Evolutionary conservation across 2,113 vertebrate genomes (phyloP), one percentile per base, ranked within the genome.

Genomic region (Gopherus flavomarginatus): DNA sequence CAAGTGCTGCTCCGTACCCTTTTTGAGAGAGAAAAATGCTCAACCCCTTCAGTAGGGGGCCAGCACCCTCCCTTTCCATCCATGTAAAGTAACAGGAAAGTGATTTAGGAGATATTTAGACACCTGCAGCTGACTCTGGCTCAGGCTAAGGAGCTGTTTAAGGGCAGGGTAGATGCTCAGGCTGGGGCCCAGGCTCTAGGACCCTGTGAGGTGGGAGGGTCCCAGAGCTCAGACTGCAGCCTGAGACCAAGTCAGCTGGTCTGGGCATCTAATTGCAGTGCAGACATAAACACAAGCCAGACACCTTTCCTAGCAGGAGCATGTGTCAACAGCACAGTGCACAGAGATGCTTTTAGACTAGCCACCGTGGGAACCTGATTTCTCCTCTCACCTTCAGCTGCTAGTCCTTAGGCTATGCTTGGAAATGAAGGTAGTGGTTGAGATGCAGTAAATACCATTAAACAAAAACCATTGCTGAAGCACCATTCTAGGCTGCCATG

Each of bases 401-500:
- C 31, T 35, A 35, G 57, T 35, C 31, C 31, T 35, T 16, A 35
- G 62, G 62, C 31, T 35, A 14, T 8, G 16, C 31, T 35, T 65
- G 62, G 4, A 35, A 69, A 35, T n/a, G 62, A n/a, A 38, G n/a
- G n/a, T 9, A 44, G 21, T 22, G 72, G 38, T 2, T 22, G 26
- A 26, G 21, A 75, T 11, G 38, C 12, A 78, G n/a, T 2, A 44
- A 44, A 10, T 35, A 44, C 38, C 62, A 69, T n/a, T 9, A 19
- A 69, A 69, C 35, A 27, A 69, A 69, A 69, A 4, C 1, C 31
- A 8, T 19, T 19, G 62, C 62, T 21, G 16, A 16, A 69, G 62
- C n/a, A n/a, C 62, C 1, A 17, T 69, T n/a, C 62, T 89, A 16
- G 8, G 1, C 44, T 69, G 38, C 59, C 0, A 0, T 38, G 56